These are phyloP conservation scores for Parauchenoglanis ngamensis DNA, from an alignment of 2,797 vertebrate genomes.

Conservation along the genomic window DNA sequence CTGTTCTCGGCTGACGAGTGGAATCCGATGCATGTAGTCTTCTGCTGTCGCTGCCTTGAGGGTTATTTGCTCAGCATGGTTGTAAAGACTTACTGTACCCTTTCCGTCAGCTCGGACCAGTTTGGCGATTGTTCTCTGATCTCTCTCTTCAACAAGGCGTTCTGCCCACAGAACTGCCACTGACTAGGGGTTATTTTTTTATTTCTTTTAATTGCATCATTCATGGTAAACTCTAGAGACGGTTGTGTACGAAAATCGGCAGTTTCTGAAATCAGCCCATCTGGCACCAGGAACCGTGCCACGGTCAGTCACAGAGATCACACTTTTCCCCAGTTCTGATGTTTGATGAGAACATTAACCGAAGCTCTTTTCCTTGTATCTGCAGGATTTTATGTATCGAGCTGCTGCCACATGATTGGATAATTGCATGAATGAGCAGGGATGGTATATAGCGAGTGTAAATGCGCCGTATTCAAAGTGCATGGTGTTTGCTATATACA, in stretches of 20 bases:
- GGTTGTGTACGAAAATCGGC: not conserved
- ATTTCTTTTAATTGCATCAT: not conserved
- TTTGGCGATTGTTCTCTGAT: not conserved
- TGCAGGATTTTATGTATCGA: not conserved
- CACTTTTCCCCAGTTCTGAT: not conserved
- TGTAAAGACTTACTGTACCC: not conserved
- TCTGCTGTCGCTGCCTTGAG: not conserved
- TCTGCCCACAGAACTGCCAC: not conserved
- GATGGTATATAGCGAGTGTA: not conserved
- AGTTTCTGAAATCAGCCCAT: not conserved
- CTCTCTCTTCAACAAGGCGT: not conserved
- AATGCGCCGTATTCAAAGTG: not conserved
- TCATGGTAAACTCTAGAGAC: not conserved
- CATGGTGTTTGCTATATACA: not conserved
- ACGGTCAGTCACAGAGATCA: not conserved
- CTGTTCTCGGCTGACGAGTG: not conserved
- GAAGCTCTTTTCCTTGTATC: not conserved
- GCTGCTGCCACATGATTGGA: not conserved
- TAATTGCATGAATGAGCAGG: not conserved
- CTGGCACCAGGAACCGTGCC: not conserved
- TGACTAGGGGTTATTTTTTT: not conserved
- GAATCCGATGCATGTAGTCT: not conserved
- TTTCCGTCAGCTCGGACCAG: not conserved
- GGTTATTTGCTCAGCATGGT: not conserved
- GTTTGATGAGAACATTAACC: not conserved